Base-by-base conservation (phyloP, 2,888 invertebrate species). In the Tiphia femorata region DNA sequence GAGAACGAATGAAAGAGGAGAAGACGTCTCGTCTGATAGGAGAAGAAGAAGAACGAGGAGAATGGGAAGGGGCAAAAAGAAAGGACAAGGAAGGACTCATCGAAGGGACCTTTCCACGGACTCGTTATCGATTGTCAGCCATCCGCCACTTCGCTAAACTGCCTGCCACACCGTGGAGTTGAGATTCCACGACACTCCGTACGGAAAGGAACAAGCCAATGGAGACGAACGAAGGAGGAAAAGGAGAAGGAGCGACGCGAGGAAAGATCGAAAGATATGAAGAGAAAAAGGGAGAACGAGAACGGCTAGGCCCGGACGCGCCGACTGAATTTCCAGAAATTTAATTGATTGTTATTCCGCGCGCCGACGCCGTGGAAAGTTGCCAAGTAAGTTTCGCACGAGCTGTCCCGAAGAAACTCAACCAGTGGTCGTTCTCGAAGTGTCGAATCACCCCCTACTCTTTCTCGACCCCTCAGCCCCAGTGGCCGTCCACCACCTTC, bases 291-390 rank as follows among this genome's bases (percentile, higher is more conserved):
- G n/a, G n/a, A n/a, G n/a, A n/a, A n/a, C n/a, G 44, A 43, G 49
- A 33, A 33, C 27, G 52, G 29, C 30, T 27, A 8, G 16, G 41
- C 23, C 30, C 40, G 47, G 19, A 19, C 16, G 47, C 30, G 51
- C 21, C 38, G 17, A n/a, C 47, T 55, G 52, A 61, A 61, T 61
- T 67, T 59, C 58, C 57, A 51, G 35, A 44, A 58, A 70, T 72
- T 62, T 66, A 63, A 72, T 72, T 70, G 64, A 71, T 71, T 65
- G 64, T 61, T 64, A 68, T 67, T 62, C 67, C 67, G 51, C 43
- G 57, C 43, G 40, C 35, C 54, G 51, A 8, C 42, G 41, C 23
- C 54, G 47, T 65, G 64, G 64, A 64, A 62, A 67, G 59, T 67
- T 64, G 68, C 64, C 58, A 64, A 67, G 59, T 58, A 67, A 68